These are phyloP conservation scores for Myripristis murdjan DNA, from an alignment of 2,797 vertebrate genomes.

Conservation along the genomic window DNA sequence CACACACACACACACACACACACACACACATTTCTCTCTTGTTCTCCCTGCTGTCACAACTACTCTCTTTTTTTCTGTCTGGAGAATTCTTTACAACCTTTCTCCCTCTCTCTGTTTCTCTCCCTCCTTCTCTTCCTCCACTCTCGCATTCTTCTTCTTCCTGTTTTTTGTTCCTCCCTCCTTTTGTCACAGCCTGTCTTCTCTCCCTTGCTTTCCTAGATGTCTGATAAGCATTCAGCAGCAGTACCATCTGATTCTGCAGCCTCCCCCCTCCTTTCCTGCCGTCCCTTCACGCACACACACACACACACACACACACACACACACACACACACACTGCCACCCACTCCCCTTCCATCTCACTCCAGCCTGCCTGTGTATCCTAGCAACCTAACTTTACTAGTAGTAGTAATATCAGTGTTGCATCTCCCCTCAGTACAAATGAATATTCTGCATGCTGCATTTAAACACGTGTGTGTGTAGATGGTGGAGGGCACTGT, in stretches of 20 bases:
- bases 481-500: background rate
- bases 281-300: background rate
- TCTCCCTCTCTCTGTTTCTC: background rate
- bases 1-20: background rate
- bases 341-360: slow-evolving; percentile 26
- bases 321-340: slow-evolving; percentile 2
- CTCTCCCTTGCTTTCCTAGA: slow-evolving; percentile 34
- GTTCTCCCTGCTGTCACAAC: background rate
- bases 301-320: slow-evolving; percentile 1
- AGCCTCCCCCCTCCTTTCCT: background rate
- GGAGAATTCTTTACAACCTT: too few relatives aligned
- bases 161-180: background rate
- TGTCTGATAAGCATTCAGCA: slow-evolving; percentile 65
- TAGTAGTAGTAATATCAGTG: slow-evolving; percentile 60
- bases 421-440: slow-evolving; percentile 18
- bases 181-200: background rate
- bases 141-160: background rate
- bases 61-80: background rate
- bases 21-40: slow-evolving; percentile 10
- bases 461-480: slow-evolving; percentile 17
- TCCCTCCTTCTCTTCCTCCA: slow-evolving; percentile 38
- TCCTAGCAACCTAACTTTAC: slow-evolving; percentile 76
- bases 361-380: slow-evolving; percentile 63
- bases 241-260: slow-evolving; percentile 47
- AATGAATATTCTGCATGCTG: slow-evolving; percentile 18